Percentiles rank a stretch among this genome's conserved stretches.
These are phyloP conservation scores for Eptesicus fuscus DNA, from an alignment of 2,113 vertebrate genomes.

Conservation along the genomic window DNA sequence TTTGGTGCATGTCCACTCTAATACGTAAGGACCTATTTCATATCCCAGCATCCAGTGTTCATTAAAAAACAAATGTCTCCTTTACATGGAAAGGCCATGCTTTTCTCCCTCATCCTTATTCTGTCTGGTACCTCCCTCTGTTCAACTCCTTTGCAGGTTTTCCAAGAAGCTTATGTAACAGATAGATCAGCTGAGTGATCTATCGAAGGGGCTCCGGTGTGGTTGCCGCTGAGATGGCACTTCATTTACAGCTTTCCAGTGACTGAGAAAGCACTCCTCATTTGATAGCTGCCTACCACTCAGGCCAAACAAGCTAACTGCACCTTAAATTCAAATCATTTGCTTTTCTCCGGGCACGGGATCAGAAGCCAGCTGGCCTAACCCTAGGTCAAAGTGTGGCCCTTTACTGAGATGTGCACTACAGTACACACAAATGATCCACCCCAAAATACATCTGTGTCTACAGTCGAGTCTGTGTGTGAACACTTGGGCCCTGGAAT, in stretches of 20 bases:
- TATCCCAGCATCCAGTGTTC: not conserved
- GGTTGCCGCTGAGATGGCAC: conserved; percentile 47
- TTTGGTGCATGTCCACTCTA: not conserved
- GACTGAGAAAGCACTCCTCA: conserved; percentile 65
- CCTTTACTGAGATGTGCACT: not conserved
- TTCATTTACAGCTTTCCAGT: conserved; percentile 58
- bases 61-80: not conserved
- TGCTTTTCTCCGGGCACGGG: not conserved
- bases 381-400: not conserved
- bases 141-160: conserved; percentile 69
- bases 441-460: not conserved
- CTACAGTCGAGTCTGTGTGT: not conserved
- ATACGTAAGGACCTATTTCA: not conserved
- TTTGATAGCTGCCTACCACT: conserved; percentile 44
- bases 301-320: conserved; percentile 58
- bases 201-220: not conserved
- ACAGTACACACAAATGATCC: not conserved
- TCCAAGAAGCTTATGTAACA: conserved; percentile 74
- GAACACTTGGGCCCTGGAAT: not conserved
- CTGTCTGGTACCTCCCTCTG: conserved; percentile 43
- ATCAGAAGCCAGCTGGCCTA: not conserved
- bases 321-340: conserved; percentile 46
- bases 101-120: conserved; percentile 46
- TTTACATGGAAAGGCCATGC: not conserved
- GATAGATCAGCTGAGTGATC: conserved; percentile 53